Conservation (phyloP, 2,888 invertebrate species). For the Scotopteryx bipunctaria region DNA sequence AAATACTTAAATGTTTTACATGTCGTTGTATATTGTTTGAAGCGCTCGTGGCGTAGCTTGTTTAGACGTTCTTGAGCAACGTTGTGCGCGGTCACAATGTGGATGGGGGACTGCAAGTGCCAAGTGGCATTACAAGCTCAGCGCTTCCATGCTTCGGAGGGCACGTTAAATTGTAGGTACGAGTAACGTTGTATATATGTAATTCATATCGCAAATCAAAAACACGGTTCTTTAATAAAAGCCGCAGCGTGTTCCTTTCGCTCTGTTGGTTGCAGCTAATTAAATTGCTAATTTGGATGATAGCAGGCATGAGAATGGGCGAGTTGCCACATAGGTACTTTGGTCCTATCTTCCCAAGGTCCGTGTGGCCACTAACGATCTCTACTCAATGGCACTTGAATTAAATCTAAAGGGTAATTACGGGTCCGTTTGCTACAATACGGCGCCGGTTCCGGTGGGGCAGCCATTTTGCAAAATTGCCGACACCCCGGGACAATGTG, state of each 20-base stretch:
- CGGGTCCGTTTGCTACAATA: slow-evolving; percentile 43
- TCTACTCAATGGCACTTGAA: slow-evolving; percentile 33
- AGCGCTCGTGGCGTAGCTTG: too few species aligned
- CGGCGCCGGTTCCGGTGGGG: slow-evolving; percentile 29
- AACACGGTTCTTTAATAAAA: not conserved
- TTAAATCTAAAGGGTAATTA: slow-evolving; percentile 48
- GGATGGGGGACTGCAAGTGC: too few species aligned
- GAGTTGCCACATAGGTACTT: slow-evolving; percentile 9
- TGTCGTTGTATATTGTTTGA: too few species aligned
- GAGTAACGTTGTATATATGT: too few species aligned
- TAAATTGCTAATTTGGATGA: not conserved
- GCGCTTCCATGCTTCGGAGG: too few species aligned
- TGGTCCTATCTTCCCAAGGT: slow-evolving; percentile 16
- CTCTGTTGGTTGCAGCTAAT: not conserved
- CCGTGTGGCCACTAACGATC: slow-evolving; percentile 20
- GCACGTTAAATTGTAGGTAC: too few species aligned
- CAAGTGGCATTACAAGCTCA: too few species aligned
- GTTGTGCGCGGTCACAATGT: too few species aligned
- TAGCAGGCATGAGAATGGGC: not conserved
- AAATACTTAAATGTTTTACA: too few species aligned
- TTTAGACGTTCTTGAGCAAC: too few species aligned
- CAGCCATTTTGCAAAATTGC: slow-evolving; percentile 37
- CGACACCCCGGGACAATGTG: slow-evolving; percentile 33
- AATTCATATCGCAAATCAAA: too few species aligned
- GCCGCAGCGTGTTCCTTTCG: not conserved